A percentile compares a stretch with the other conserved stretches of the same genome.
Evolutionary conservation across 2,888 invertebrate genomes (phyloP).

Genomic region (Pandemis cinnamomeana): DNA sequence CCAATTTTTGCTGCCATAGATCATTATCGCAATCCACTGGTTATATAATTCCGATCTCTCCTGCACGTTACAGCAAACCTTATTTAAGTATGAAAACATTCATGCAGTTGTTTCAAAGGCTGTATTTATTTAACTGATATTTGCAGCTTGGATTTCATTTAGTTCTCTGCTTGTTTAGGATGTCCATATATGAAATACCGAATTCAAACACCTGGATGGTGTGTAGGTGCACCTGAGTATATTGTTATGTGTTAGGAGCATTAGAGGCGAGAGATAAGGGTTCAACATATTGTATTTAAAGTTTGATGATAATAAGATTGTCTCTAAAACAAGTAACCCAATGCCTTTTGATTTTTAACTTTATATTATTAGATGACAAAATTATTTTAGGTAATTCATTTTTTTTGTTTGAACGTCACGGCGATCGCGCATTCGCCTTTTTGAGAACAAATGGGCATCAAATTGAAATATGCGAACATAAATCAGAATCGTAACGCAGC

Average conservation of each 20-base stretch:
- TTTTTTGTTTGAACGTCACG: no score
- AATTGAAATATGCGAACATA: neutral
- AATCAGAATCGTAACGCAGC: neutral
- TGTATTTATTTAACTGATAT: slow-evolving; percentile 55
- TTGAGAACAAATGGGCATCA: neutral
- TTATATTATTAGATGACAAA: no score
- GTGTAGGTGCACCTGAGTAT: slow-evolving; percentile 7
- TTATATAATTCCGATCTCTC: neutral
- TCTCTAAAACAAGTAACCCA: no score
- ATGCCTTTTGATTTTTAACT: no score
- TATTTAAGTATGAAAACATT: slow-evolving; percentile 37
- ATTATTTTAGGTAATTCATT: no score
- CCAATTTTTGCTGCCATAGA: neutral
- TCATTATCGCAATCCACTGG: neutral
- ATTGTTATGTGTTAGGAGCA: neutral
- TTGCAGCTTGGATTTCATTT: slow-evolving; percentile 68
- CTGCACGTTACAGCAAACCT: slow-evolving; percentile 4
- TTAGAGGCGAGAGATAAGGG: no score
- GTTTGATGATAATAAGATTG: no score
- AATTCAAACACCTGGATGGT: slow-evolving; percentile 16
- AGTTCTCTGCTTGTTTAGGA: slow-evolving; percentile 67
- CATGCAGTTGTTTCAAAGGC: slow-evolving; percentile 37
- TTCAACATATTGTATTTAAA: no score
- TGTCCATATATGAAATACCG: slow-evolving; percentile 43
- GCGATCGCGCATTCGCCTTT: neutral